Percentiles rank a stretch among this genome's conserved stretches.
Conservation (phyloP, 2,888 invertebrate species). For the Cyclophora punctaria region DNA sequence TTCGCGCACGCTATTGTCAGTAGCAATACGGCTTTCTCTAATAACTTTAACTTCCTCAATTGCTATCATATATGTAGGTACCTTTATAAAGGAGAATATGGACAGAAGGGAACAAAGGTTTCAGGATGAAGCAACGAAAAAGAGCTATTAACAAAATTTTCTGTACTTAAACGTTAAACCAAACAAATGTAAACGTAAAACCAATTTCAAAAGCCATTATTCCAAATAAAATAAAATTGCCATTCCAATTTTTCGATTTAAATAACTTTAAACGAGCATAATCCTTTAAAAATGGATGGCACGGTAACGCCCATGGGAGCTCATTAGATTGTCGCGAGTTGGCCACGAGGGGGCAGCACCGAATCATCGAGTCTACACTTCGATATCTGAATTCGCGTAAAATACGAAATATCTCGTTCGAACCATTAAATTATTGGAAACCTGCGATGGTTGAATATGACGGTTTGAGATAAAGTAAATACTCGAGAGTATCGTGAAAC, state of each 20-base stretch:
- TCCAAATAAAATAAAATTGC: background rate
- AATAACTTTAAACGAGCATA: slow-evolving; percentile 14
- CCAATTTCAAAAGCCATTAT: background rate
- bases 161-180: too few relatives aligned
- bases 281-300: slow-evolving; percentile 35
- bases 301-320: slow-evolving; percentile 35
- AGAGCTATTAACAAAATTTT: too few relatives aligned
- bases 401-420: slow-evolving; percentile 28
- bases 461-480: slow-evolving; percentile 8
- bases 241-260: slow-evolving; percentile 10
- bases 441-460: slow-evolving; percentile 9
- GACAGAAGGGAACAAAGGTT: too few relatives aligned
- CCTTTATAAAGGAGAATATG: background rate
- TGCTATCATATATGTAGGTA: background rate
- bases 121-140: too few relatives aligned
- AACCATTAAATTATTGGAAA: slow-evolving; percentile 19
- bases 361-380: slow-evolving; percentile 35
- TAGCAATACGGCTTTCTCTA: slow-evolving; percentile 2
- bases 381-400: slow-evolving; percentile 34
- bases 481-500: slow-evolving; percentile 4
- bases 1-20: slow-evolving; percentile 9
- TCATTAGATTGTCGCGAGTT: slow-evolving; percentile 43
- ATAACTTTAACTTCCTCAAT: background rate
- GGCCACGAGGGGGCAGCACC: slow-evolving; percentile 23
- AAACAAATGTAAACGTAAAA: background rate